Evolutionary conservation across 2,797 vertebrate species (phyloP).

Genomic region (Sternarchorhynchus goeldii): DNA sequence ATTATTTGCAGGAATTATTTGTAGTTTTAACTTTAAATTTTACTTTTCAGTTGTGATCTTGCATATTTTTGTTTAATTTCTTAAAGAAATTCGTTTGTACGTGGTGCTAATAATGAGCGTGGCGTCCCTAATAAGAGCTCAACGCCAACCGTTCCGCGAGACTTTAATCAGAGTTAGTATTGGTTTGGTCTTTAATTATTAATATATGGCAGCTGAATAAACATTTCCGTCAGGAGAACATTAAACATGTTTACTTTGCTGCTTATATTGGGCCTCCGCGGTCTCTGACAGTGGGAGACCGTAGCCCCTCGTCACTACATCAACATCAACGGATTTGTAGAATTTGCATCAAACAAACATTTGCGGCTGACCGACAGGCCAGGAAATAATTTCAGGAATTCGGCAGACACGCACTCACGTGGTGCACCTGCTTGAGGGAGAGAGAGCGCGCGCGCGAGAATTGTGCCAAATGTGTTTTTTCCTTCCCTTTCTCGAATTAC

Average conservation of each 20-base stretch:
- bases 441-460: conserved; percentile 4
- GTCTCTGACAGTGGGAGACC: neutral
- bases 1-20: too few species aligned
- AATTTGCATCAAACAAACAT: conserved; percentile 77
- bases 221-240: conserved; percentile 64
- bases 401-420: conserved; percentile 48
- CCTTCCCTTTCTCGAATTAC: neutral
- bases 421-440: conserved; percentile 65
- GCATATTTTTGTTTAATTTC: too few species aligned
- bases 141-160: conserved; percentile 11
- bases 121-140: conserved; percentile 12
- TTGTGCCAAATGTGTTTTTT: conserved; percentile 31
- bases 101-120: neutral
- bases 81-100: too few species aligned
- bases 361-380: conserved; percentile 59
- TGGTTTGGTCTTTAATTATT: neutral
- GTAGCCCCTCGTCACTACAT: conserved; percentile 54
- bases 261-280: conserved; percentile 59
- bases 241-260: conserved; percentile 71
- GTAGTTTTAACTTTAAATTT: too few species aligned
- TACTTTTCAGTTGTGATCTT: too few species aligned
- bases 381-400: conserved; percentile 63
- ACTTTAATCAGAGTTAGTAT: conserved; percentile 31
- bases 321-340: conserved; percentile 72
- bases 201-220: conserved; percentile 73